Conservation (phyloP, 2,113 vertebrate genomes). For the Gorsachius goisagi region DNA sequence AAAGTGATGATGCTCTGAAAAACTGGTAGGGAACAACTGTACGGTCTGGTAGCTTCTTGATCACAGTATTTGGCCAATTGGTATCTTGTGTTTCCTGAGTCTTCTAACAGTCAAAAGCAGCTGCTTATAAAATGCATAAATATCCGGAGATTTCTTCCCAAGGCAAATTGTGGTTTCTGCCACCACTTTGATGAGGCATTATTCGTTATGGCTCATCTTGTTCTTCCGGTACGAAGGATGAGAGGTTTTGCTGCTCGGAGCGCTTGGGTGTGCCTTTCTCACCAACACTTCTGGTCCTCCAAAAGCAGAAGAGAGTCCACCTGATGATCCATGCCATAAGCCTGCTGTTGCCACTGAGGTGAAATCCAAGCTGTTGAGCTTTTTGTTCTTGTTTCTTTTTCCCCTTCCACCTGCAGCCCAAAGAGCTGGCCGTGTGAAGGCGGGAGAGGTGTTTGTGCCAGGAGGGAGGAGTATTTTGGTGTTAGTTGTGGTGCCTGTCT, state of each 20-base stretch:
- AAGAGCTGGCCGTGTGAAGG: not conserved
- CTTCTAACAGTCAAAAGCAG: not conserved
- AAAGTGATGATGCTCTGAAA: not conserved
- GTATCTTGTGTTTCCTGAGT: not conserved
- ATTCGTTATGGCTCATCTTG: not conserved
- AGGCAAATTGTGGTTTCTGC: not conserved
- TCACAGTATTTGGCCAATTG: not conserved
- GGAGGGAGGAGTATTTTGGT: not conserved
- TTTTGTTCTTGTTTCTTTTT: not conserved
- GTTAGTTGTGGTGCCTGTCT: not conserved
- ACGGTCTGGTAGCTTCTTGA: not conserved
- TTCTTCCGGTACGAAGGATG: not conserved
- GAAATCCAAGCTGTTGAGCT: not conserved
- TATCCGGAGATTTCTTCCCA: not conserved
- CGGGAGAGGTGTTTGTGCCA: rapidly evolving
- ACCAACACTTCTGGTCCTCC: not conserved
- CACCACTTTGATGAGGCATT: not conserved
- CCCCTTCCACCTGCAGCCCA: not conserved
- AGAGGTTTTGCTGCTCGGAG: not conserved
- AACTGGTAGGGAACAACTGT: not conserved
- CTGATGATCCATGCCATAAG: not conserved
- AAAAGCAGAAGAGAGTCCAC: not conserved
- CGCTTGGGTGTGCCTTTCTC: not conserved
- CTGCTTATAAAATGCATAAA: not conserved
- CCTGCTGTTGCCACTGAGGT: not conserved